These are phyloP conservation scores for Tachina lurida DNA, from an alignment of 2,888 invertebrate species.

Conservation along the genomic window DNA sequence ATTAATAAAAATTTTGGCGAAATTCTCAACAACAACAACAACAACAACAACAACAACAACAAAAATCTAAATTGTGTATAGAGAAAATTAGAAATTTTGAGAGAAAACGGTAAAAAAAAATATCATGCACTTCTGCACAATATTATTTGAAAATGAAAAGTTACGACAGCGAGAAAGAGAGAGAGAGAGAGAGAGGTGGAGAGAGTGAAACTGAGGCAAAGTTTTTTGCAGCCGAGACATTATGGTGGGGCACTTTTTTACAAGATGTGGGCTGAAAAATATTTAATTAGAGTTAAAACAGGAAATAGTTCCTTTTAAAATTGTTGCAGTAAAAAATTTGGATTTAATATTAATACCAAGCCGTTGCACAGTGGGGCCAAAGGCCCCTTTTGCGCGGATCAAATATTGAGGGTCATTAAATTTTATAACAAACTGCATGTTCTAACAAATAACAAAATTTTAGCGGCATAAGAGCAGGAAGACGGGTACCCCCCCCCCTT, in stretches of 20 bases:
- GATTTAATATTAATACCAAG: no score
- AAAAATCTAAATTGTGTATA: slow-evolving; percentile 2
- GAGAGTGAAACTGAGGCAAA: background rate
- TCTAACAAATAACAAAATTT: no score
- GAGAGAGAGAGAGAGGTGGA: background rate
- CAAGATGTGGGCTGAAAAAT: slow-evolving; percentile 64
- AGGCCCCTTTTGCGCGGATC: no score
- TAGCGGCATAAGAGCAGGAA: no score
- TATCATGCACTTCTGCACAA: slow-evolving; percentile 51
- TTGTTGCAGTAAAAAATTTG: no score
- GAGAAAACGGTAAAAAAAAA: slow-evolving; percentile 15
- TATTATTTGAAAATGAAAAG: background rate
- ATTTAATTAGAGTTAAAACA: background rate
- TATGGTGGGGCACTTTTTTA: background rate
- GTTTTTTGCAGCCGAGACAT: background rate
- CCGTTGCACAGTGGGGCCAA: no score
- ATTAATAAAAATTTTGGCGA: slow-evolving; percentile 36
- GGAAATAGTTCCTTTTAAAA: background rate
- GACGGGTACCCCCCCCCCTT: no score
- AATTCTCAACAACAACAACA: slow-evolving; percentile 3
- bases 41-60: background rate
- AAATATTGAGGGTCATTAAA: no score
- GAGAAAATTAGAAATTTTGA: slow-evolving; percentile 44
- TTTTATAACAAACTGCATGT: no score
- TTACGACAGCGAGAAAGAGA: background rate